Evolutionary conservation across 2,113 vertebrate species (phyloP), one percentile per base, ranked within the genome.

Genomic region (Oreochromis niloticus): DNA sequence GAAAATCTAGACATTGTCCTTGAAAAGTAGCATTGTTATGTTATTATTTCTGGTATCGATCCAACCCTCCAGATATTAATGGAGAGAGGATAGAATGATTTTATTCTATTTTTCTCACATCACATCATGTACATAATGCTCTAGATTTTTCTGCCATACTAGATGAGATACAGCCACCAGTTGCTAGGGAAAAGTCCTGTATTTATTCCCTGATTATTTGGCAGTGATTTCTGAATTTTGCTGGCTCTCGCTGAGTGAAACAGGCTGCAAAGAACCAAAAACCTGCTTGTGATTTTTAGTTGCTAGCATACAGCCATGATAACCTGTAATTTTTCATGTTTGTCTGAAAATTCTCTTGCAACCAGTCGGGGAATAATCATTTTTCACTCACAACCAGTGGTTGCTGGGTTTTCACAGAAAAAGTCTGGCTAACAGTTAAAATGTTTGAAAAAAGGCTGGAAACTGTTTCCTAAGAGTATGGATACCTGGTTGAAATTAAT

Each of bases 11-110:
- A 16, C 24, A 75, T 19, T 30, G 24, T 75, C 17, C 9, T 50
- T 19, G 43, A 48, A 50, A 75, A 24, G 9, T 19, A 75, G 43
- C 22, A 73, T 75, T 17, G 16, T 75, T 75, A 50, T 75, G 1
- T 75, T 48, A 24, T 30, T 75, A 50, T 12, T 32, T 48, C 6
- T 50, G 24, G 3, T 50, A 11, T 75, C 2, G 4, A 19, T 8
- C 9, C 9, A 50, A 48, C 24, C 3, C 1, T 30, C 8, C 24
- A 1, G 14, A 48, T 50, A 50, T 30, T 50, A 63, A 48, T 55
- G 61, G n/a, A 82, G 79, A 68, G 39, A 82, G 55, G 41, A 90
- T 78, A 88, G n/a, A 24, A 10, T 10, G 9, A 10, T n/a, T 52
- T 19, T 19, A 9, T 52, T 52, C 17, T 22, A 39, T 39, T 68